Base-by-base conservation (phyloP, 2,113 vertebrate genomes). In the Saguinus imperator region DNA sequence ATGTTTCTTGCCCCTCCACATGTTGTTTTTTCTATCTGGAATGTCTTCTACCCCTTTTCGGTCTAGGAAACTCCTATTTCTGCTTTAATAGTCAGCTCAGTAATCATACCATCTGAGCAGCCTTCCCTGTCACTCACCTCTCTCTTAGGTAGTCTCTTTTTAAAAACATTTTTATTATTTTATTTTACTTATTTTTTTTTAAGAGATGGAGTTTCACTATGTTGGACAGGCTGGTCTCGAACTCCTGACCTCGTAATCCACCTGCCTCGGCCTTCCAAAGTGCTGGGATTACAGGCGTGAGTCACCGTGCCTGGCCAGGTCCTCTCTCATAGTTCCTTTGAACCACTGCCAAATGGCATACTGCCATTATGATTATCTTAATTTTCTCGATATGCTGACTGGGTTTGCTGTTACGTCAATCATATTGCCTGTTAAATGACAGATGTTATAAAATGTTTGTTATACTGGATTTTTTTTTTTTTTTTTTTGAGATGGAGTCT, bases 61-160 rank as follows among this genome's bases (percentile, higher is more conserved):
- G 40, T 89, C 75, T 45, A 82, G 20, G 8, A 87, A 64, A 95
- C n/a, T 91, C 68, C 81, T 57, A 57, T 88, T 50, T 96, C 37
- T 95, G 29, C 58, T 94, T 87, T 55, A 96, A 43, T 66, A 72
- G 45, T 77, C 48, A 85, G 66, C n/a, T 95, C 12, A 68, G 79
- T 87, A 92, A 68, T 68, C 72, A 12, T 13, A 43, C 29, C 55
- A n/a, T 45, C 50, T 61, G 90, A 91, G 73, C 75, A 89, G 50
- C 8, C 50, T 77, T 94, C 64, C 52, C 50, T 57, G 18, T 40
- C 35, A 23, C 10, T 86, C 40, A 77, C 9, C 29, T 64, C 35
- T 93, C 35, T 95, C 37, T 37, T 70, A 76, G n/a, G 40, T 4
- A 77, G 43, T 81, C 23, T 35, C 5, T 52, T 52, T 52, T 52